Evolutionary conservation across 2,888 invertebrate genomes (phyloP), one percentile per base, ranked within the genome.

Genomic region (Trichopria drosophilae): DNA sequence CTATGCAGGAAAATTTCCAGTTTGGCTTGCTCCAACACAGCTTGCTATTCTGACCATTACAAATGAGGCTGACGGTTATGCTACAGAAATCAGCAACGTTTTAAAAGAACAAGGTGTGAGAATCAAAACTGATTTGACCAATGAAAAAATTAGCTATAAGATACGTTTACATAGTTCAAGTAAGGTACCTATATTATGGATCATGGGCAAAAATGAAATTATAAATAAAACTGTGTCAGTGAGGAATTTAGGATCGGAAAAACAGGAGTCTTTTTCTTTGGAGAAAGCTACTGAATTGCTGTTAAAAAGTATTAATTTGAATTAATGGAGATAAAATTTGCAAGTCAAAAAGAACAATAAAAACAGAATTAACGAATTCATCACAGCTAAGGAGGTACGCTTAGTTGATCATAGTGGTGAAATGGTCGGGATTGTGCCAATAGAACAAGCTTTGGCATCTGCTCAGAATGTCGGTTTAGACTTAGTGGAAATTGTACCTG

Each of bases 401-500:
- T 45, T 45, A 35, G 36, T 45, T 26, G 45, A 36, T 26, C 24
- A 45, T 18, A 45, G 28, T 45, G 45, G 45, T 36, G 26, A 45
- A 36, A 45, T 45, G 45, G 18, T 35, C 19, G 45, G 45, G 18
- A 35, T 45, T 28, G 35, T 45, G 13, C 24, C 16, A 26, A 35
- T 35, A 35, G 28, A 26, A 36, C 24, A 23, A 35, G 45, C 45
- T 24, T 36, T 45, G 24, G 35, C 24, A 16, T 7, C 18, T 35
- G 45, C 45, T 26, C 23, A 35, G 19, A 15, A 19, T 26, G 36
- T 35, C 36, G 40, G 34, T 48, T 41, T 48, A 41, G 48, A 48
- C 15, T 48, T 48, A 35, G 48, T 48, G 10, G 48, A 48, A 41
- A 48, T 48, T 34, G 31, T 35, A 35, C 48, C 48, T 41, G 34